Percentiles rank a stretch among this genome's conserved stretches.
phyloP scores from a whole-genome alignment of 1,140 invertebrate genomes.

The Hycleus phaleratus region DNA sequence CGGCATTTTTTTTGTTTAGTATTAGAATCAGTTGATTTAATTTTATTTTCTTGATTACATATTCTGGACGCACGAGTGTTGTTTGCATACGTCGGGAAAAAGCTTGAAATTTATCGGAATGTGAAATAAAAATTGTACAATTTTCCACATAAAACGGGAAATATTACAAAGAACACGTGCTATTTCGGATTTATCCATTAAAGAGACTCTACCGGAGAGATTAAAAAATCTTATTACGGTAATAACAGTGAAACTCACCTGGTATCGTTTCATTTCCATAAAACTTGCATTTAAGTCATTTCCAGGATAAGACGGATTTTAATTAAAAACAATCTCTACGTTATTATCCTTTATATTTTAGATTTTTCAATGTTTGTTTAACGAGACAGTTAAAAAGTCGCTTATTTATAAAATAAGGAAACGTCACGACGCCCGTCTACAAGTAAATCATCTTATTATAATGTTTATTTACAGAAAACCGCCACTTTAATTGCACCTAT shows the following conservation, averaged over 20 bases:
- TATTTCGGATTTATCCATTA: background rate
- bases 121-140: background rate
- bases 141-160: background rate
- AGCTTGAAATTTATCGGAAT: constrained; percentile 1
- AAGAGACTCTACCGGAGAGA: too few relatives aligned
- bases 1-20: background rate
- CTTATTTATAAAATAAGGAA: background rate
- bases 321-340: too few relatives aligned
- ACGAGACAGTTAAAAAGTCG: too few relatives aligned
- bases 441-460: background rate
- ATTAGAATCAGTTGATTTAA: constrained; percentile 10
- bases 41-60: constrained; percentile 2
- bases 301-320: too few relatives aligned
- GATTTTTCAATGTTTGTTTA: too few relatives aligned
- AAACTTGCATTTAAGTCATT: constrained; percentile 1
- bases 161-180: constrained; percentile 2
- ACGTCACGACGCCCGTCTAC: background rate
- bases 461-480: too few relatives aligned
- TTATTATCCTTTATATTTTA: too few relatives aligned
- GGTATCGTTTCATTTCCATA: constrained; percentile 4
- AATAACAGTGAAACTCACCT: background rate
- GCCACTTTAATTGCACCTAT: too few relatives aligned
- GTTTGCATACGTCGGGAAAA: background rate
- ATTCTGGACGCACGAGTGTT: constrained; percentile 4
- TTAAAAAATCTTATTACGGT: too few relatives aligned